Evolutionary conservation across 2,797 vertebrate genomes (phyloP), one percentile per base, ranked within the genome.

Genomic region (Hemitrygon akajei): DNA sequence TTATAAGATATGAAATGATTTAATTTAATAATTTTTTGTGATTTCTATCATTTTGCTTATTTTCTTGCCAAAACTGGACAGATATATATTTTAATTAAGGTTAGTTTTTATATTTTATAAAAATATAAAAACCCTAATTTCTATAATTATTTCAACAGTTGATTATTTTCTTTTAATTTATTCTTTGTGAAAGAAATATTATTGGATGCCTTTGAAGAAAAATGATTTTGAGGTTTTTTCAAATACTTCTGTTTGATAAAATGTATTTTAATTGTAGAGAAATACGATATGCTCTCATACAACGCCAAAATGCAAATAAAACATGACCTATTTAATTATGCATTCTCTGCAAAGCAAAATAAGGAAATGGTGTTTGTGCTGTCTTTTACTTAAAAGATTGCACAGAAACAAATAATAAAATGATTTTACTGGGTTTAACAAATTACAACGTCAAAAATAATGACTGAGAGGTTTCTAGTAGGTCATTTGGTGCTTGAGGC

Each of bases 401-500:
- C 91, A 76, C 47, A 58, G 40, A 93, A 76, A 76, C 91, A 76
- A 93, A 87, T 87, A 87, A 93, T 75, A 91, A 93, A 75, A 93
- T 96, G 94, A 96, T 95, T 95, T 97, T 96, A 96, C 94, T 94
- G 94, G 97, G 97, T 97, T 97, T 95, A 97, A 97, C 96, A 97
- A 97, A 97, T 98, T 96, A 97, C 95, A 96, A 95, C 95, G 97
- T 98, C 96, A 97, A 96, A 97, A 95, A 96, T 94, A 94, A 95
- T 95, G 95, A 95, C 95, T 95, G 94, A 95, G 91, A 96, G 94
- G 95, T 97, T 96, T 96, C 95, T 97, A 97, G 96, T 97, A 97
- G 98, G 97, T 98, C 96, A 97, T 98, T 97, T 96, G 96, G 95
- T 95, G 97, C 98, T 97, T 95, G 96, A 96, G 98, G 98, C 97